Conservation (phyloP, 2,113 vertebrate species). For the Hippoglossus stenolepis region DNA sequence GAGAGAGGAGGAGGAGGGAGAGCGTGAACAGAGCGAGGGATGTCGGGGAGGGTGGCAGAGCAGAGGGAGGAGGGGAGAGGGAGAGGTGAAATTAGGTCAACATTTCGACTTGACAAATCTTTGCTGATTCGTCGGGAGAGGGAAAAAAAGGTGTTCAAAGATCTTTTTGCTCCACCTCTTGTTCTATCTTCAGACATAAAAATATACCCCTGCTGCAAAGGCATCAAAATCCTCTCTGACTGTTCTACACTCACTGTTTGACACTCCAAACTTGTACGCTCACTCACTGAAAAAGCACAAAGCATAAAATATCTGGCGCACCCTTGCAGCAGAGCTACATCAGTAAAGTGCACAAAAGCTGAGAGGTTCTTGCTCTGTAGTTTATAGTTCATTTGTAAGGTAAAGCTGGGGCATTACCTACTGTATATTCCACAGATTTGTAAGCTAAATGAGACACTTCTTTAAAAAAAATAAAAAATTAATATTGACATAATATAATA, state of each 20-base stretch:
- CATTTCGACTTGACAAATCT: constrained; percentile 68
- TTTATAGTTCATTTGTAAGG: neutral
- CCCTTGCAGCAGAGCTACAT: constrained; percentile 17
- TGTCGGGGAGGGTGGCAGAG: constrained; percentile 20
- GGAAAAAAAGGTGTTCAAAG: constrained; percentile 33
- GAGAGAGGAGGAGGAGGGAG: neutral
- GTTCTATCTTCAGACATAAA: constrained; percentile 57
- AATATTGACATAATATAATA: no score
- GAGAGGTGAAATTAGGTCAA: constrained; percentile 67
- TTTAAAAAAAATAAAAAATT: neutral
- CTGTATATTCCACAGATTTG: neutral
- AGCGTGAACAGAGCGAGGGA: constrained; percentile 4
- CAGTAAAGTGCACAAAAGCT: neutral
- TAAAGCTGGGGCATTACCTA: neutral
- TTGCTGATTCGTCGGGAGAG: constrained; percentile 41
- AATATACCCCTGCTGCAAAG: constrained; percentile 49
- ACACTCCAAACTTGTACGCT: constrained; percentile 31
- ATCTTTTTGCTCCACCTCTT: constrained; percentile 58
- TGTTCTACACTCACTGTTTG: constrained; percentile 35
- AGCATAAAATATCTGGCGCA: constrained; percentile 28
- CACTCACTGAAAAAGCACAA: constrained; percentile 22
- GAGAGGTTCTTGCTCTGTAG: neutral
- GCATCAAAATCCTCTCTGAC: constrained; percentile 50
- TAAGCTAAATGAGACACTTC: neutral
- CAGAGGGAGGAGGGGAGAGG: constrained; percentile 17